Conservation (phyloP, 2,888 invertebrate genomes). For the Bembecia ichneumoniformis region DNA sequence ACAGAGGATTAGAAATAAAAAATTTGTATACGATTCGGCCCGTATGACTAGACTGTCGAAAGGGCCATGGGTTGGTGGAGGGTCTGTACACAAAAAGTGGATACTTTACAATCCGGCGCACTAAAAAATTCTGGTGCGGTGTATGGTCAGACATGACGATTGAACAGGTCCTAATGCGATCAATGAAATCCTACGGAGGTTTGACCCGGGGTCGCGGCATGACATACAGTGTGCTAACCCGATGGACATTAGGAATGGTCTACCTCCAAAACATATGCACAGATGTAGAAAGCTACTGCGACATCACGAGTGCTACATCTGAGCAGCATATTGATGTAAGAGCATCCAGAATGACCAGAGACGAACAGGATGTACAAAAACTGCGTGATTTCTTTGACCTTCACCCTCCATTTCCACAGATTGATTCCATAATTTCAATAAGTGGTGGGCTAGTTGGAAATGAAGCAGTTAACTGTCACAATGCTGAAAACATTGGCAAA, state of each 20-base stretch:
- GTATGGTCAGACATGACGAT: background rate
- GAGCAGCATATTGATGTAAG: background rate
- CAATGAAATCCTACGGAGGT: background rate
- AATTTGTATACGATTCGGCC: too few species aligned
- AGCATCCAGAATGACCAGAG: background rate
- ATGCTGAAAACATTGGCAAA: background rate
- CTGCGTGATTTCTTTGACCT: background rate
- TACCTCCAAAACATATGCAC: background rate
- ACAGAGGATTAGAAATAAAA: too few species aligned
- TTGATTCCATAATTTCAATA: background rate
- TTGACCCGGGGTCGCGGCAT: background rate
- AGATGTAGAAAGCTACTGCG: background rate
- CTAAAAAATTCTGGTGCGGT: background rate
- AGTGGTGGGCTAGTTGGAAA: background rate
- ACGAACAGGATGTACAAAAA: background rate
- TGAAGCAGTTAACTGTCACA: background rate
- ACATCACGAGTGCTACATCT: background rate
- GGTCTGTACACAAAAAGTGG: too few species aligned
- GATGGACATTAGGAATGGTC: background rate
- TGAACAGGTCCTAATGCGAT: background rate
- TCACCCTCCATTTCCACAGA: background rate
- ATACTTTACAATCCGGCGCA: conserved; percentile 5
- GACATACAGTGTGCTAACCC: background rate
- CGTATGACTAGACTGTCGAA: too few species aligned
- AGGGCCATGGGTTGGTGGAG: too few species aligned